Base-by-base conservation (phyloP, 2,888 invertebrate species). In the Lycaena phlaeas region DNA sequence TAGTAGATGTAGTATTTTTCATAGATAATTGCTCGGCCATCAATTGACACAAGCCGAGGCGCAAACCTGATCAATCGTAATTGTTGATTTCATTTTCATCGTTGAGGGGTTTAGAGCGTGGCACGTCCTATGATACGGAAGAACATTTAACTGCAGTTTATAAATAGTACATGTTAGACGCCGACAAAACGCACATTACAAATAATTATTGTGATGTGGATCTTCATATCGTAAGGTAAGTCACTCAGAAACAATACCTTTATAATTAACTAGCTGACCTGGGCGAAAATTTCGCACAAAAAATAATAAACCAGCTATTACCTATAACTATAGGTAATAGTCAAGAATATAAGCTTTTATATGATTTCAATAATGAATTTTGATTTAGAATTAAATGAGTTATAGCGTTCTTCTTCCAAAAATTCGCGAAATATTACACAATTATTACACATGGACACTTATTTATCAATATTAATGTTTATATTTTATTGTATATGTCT, bases 11-110 rank as follows among this genome's bases (percentile, higher is more conserved):
- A n/a, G n/a, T n/a, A n/a, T n/a, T n/a, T n/a, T n/a, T n/a, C n/a
- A n/a, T n/a, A n/a, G n/a, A n/a, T n/a, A n/a, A n/a, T n/a, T n/a
- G n/a, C n/a, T n/a, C n/a, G 59, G 57, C 54, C 68, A 71, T 71
- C 61, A 72, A 70, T 72, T 71, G 34, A 12, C 22, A 18, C 4
- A 11, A 25, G n/a, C n/a, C n/a, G 27, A 9, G 9, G 34, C 18
- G 18, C 22, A 11, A 18, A 11, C 18, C 18, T 34, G 18, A 18
- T 34, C 22, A 11, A 34, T 4, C 22, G 31, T 17, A 11, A 17
- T 34, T 34, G 18, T 34, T 11, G 34, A 34, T 34, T 22, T 34
- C 31, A 6, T 12, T 7, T 34, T 9, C 22, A 22, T 22, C 22
- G 22, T 22, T 18, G 18, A 34, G 18, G 34, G 18, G 17, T 22